Percentiles rank a stretch among this genome's conserved stretches.
These are phyloP conservation scores for Ceramica pisi DNA, from an alignment of 2,888 invertebrate species.

Conservation along the genomic window DNA sequence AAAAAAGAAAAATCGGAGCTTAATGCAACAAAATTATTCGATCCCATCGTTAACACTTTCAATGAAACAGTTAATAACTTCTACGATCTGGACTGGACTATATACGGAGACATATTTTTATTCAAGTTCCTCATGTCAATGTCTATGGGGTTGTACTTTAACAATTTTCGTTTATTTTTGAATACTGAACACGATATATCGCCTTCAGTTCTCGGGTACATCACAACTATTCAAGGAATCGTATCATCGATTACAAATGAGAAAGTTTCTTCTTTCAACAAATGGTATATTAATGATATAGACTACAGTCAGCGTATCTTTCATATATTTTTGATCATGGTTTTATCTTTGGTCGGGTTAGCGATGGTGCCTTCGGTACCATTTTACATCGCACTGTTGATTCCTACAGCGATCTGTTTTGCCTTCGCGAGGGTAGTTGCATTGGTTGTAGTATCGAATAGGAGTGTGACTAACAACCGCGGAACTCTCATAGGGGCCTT, in stretches of 20 bases:
- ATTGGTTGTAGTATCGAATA: conserved; percentile 87
- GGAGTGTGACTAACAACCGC: conserved; percentile 85
- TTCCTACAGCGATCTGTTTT: conserved; percentile 86
- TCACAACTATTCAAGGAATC: conserved; percentile 88
- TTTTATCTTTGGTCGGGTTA: conserved; percentile 82
- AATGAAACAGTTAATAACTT: conserved; percentile 83
- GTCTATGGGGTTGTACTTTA: conserved; percentile 85
- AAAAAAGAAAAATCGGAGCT: conserved; percentile 53
- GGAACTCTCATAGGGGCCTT: conserved; percentile 90
- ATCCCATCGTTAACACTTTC: conserved; percentile 65
- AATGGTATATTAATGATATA: conserved; percentile 81
- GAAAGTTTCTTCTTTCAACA: conserved; percentile 82
- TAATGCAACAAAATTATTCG: conserved; percentile 65
- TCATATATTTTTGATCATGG: conserved; percentile 84
- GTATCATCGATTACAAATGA: conserved; percentile 85
- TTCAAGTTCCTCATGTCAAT: conserved; percentile 88
- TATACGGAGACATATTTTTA: conserved; percentile 88
- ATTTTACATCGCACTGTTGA: conserved; percentile 80
- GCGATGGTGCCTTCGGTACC: conserved; percentile 79
- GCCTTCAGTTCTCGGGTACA: conserved; percentile 88
- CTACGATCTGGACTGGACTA: conserved; percentile 86
- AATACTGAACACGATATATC: conserved; percentile 85
- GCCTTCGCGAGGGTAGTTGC: conserved; percentile 86
- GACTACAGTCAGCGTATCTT: conserved; percentile 81
- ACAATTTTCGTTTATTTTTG: conserved; percentile 86